These are phyloP conservation scores for Heptranchias perlo DNA, from an alignment of 2,113 vertebrate genomes.

Conservation along the genomic window DNA sequence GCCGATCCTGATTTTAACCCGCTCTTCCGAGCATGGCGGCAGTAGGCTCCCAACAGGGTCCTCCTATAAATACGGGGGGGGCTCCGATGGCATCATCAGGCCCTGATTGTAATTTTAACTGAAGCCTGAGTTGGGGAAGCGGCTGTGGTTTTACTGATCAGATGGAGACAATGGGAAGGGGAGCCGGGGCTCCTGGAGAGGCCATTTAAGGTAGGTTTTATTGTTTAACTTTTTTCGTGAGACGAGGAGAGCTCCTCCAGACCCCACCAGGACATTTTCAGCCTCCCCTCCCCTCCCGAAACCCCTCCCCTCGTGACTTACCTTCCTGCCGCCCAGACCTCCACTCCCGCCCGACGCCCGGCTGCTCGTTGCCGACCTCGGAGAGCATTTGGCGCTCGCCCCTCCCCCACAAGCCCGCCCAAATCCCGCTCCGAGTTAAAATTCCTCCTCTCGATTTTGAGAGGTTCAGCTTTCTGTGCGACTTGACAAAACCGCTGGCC, in stretches of 20 bases:
- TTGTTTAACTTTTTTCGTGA: not conserved
- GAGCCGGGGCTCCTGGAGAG: not conserved
- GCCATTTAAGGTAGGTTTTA: not conserved
- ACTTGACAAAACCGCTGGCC: no score
- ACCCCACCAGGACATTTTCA: no score
- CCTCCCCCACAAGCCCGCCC: no score
- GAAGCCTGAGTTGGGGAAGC: not conserved
- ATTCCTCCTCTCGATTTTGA: not conserved
- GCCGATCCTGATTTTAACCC: no score
- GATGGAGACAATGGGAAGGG: not conserved
- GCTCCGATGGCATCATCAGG: not conserved
- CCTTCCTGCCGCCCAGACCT: not conserved
- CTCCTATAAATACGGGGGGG: no score
- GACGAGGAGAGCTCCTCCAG: not conserved
- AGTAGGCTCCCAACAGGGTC: no score
- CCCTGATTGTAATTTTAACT: not conserved
- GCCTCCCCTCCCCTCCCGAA: not conserved
- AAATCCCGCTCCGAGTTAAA: not conserved
- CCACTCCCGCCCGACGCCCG: not conserved
- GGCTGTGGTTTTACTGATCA: not conserved
- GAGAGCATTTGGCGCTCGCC: no score
- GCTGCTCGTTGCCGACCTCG: no score
- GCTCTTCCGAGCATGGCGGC: no score
- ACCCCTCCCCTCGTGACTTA: not conserved
- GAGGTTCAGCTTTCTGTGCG: no score